Evolutionary conservation across 2,113 vertebrate genomes (phyloP).

Genomic region (Acrocephalus kingi): DNA sequence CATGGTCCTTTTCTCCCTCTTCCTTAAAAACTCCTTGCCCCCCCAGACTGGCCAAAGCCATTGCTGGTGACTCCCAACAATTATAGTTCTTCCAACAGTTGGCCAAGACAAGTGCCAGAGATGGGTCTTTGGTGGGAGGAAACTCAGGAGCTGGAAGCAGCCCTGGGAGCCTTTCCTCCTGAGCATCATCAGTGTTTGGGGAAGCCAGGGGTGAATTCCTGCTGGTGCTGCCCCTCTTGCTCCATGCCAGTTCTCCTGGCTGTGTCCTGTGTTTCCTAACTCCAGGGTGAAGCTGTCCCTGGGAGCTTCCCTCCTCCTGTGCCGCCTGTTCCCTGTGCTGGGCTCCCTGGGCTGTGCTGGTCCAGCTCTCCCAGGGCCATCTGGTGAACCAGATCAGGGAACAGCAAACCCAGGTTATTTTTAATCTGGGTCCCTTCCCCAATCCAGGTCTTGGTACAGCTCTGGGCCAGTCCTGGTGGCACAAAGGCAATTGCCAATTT

Average conservation of each 20-base stretch:
- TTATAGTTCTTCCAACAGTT: background rate
- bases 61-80: background rate
- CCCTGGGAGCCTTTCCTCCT: background rate
- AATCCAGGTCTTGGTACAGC: background rate
- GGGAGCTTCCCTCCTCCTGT: background rate
- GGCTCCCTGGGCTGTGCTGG: background rate
- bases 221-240: background rate
- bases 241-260: background rate
- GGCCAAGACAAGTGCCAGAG: accelerated
- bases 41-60: background rate
- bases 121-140: background rate
- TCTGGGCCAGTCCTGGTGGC: background rate
- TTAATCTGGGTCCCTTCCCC: background rate
- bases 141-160: background rate
- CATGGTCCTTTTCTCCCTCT: background rate
- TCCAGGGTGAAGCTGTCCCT: background rate
- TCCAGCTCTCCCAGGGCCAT: background rate
- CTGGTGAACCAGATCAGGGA: background rate
- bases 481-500: background rate
- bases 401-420: background rate
- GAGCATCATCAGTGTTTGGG: background rate
- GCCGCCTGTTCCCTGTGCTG: background rate
- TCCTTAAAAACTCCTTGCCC: background rate
- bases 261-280: background rate
- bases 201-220: background rate